Conservation (phyloP, 2,797 vertebrate genomes). For the Austrolebias charrua region DNA sequence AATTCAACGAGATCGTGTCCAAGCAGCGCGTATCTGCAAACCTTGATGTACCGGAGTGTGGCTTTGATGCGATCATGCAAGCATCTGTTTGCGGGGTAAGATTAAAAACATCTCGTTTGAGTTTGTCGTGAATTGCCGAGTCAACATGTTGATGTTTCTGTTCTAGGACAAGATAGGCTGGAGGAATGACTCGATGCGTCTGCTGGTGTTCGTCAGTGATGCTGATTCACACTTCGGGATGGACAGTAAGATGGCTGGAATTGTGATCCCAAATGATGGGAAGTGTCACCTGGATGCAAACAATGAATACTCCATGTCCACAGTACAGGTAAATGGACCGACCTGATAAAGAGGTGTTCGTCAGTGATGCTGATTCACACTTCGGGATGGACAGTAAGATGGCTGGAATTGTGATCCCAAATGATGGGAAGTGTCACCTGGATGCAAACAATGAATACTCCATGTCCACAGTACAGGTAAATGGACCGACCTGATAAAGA, state of each 20-base stretch:
- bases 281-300: constrained; percentile 93
- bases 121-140: neutral
- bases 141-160: constrained; percentile 27
- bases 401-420: constrained; percentile 95
- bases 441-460: constrained; percentile 93
- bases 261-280: constrained; percentile 95
- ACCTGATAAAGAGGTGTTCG: no score
- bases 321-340: constrained; percentile 79
- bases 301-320: constrained; percentile 94
- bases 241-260: constrained; percentile 97
- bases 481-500: neutral
- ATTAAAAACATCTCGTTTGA: neutral
- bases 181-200: constrained; percentile 94
- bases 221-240: constrained; percentile 97
- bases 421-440: constrained; percentile 94
- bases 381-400: constrained; percentile 99
- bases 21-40: constrained; percentile 90
- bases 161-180: constrained; percentile 95
- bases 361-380: constrained; percentile 94
- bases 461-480: constrained; percentile 90
- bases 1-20: constrained; percentile 91
- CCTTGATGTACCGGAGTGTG: constrained; percentile 89
- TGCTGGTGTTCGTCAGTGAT: constrained; percentile 96
- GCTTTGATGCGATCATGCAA: constrained; percentile 98
- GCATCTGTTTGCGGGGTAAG: constrained; percentile 95